phyloP scores from a whole-genome alignment of 2,113 vertebrate genomes.

The Sylvilagus bachmani region DNA sequence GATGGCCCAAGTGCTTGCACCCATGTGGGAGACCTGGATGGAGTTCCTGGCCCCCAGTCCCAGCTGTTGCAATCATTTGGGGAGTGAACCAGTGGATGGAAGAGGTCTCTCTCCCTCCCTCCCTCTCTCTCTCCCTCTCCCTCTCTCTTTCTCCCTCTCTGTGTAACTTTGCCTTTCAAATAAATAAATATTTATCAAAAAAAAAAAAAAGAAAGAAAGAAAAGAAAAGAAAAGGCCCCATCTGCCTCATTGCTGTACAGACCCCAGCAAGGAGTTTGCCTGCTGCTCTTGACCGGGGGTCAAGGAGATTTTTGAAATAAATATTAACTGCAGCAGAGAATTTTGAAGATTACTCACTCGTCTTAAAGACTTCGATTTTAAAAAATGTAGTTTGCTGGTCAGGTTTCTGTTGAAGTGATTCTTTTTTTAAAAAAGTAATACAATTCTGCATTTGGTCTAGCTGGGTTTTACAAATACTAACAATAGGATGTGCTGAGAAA shows the following conservation, averaged over 20 bases:
- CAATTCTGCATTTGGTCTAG: slow-evolving; percentile 15
- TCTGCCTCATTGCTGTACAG: neutral
- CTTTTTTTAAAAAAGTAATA: neutral
- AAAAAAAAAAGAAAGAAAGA: neutral
- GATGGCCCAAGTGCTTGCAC: too few species aligned
- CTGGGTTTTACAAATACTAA: neutral
- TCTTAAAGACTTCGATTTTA: slow-evolving; percentile 12
- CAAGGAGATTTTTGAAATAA: slow-evolving; percentile 20
- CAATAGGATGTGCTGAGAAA: neutral
- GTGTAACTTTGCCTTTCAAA: too few species aligned
- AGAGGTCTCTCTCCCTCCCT: too few species aligned
- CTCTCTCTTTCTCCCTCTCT: too few species aligned
- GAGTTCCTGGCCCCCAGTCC: too few species aligned
- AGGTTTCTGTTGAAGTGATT: neutral
- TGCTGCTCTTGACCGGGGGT: slow-evolving; percentile 2
- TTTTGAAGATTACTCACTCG: slow-evolving; percentile 9
- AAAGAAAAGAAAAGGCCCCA: neutral
- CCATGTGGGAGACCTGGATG: too few species aligned
- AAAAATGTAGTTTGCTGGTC: neutral
- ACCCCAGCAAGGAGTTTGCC: neutral
- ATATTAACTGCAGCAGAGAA: neutral
- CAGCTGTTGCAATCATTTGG: too few species aligned
- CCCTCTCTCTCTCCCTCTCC: too few species aligned
- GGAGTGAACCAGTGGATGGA: too few species aligned
- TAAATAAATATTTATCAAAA: too few species aligned